Evolutionary conservation across 2,888 invertebrate species (phyloP).

Genomic region (Drosophila paramelanica): DNA sequence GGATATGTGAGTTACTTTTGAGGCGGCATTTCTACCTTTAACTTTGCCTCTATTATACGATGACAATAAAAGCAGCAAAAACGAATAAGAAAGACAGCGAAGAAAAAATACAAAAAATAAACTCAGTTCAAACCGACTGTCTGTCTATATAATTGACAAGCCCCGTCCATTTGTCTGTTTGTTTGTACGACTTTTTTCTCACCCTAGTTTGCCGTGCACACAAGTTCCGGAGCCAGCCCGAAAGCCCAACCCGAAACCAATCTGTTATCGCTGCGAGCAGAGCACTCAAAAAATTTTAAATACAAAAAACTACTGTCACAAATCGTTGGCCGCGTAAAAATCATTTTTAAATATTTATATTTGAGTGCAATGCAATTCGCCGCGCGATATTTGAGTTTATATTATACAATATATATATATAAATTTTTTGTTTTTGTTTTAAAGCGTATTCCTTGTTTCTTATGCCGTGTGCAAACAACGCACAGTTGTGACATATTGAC

Average conservation of each 20-base stretch:
- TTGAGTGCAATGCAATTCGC: conserved; percentile 62
- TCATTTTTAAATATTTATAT: conserved; percentile 74
- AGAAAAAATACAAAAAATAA: conserved; percentile 18
- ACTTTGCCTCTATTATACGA: conserved; percentile 63
- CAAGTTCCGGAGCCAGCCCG: conserved; percentile 37
- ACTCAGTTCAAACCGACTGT: conserved; percentile 68
- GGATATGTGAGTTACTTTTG: conserved; percentile 52
- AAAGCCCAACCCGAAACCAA: conserved; percentile 56
- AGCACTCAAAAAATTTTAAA: conserved; percentile 14
- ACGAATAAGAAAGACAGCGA: conserved; percentile 20
- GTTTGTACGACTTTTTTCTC: conserved; percentile 75
- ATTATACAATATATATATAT: not conserved
- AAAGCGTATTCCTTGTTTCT: conserved; percentile 6
- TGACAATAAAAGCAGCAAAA: conserved; percentile 67
- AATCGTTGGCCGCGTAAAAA: conserved; percentile 61
- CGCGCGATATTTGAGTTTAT: conserved; percentile 45
- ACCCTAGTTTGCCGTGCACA: conserved; percentile 67
- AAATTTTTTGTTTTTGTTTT: not conserved
- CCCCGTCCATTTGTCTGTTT: conserved; percentile 56
- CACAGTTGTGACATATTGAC: conserved; percentile 74
- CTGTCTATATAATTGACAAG: conserved; percentile 66
- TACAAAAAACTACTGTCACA: conserved; percentile 57
- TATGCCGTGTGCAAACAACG: conserved; percentile 51
- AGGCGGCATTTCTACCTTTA: conserved; percentile 62
- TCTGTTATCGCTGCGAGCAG: conserved; percentile 67